phyloP scores from a whole-genome alignment of 2,113 vertebrate genomes.

The Halichoeres trimaculatus region DNA sequence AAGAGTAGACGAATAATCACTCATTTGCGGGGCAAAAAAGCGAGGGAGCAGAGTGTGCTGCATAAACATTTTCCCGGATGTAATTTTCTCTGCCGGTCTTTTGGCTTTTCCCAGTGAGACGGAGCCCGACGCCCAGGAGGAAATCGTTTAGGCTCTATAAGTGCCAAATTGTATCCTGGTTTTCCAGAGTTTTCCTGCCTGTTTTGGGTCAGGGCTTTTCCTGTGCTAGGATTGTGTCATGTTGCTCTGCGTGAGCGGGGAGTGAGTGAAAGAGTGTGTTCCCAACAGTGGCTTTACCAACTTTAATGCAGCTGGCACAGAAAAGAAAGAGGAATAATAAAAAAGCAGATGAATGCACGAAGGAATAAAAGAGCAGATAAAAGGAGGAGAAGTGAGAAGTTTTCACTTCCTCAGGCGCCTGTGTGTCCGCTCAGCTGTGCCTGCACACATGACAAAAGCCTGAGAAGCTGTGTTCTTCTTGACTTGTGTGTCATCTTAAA shows the following conservation, averaged over 20 bases:
- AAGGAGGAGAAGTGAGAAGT: slow-evolving; percentile 39
- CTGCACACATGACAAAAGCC: slow-evolving; percentile 39
- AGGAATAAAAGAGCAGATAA: slow-evolving; percentile 1
- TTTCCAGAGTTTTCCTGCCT: slow-evolving; percentile 95
- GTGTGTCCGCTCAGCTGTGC: slow-evolving; percentile 41
- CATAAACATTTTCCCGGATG: slow-evolving; percentile 99
- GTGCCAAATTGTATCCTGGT: slow-evolving; percentile 99
- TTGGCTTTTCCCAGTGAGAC: slow-evolving; percentile 99
- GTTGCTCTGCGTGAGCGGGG: slow-evolving; percentile 68
- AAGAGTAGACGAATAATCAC: slow-evolving; percentile 99
- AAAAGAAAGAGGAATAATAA: background rate
- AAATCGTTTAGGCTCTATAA: slow-evolving; percentile 99
- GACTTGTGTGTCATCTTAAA: slow-evolving; percentile 47
- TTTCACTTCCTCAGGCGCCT: slow-evolving; percentile 38
- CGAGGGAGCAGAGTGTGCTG: slow-evolving; percentile 86
- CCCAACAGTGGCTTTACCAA: background rate
- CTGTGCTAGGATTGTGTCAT: slow-evolving; percentile 85
- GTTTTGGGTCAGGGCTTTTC: slow-evolving; percentile 91
- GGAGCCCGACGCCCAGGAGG: slow-evolving; percentile 98
- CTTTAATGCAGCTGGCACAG: background rate
- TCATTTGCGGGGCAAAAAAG: slow-evolving; percentile 85
- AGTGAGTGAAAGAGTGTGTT: slow-evolving; percentile 19
- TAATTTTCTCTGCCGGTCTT: slow-evolving; percentile 94
- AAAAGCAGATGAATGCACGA: background rate
- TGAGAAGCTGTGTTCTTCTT: slow-evolving; percentile 27